These are phyloP conservation scores for Lacerta bilineata DNA, from an alignment of 2,797 vertebrate genomes.

Conservation along the genomic window DNA sequence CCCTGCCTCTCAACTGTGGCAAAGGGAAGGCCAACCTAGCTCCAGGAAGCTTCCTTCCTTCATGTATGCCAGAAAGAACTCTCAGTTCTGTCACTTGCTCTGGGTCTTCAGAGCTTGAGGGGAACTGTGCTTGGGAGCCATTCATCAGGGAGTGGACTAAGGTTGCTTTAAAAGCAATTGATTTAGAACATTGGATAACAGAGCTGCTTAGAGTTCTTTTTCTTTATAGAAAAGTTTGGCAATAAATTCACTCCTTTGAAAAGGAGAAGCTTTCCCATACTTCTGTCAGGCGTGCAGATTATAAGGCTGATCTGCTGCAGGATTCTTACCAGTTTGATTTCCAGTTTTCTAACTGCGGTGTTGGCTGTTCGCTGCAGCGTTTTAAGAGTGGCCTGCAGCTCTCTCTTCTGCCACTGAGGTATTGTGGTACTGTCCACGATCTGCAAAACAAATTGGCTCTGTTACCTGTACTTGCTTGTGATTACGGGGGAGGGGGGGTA, in stretches of 20 bases:
- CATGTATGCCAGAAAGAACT: too few relatives aligned
- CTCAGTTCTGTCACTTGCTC: too few relatives aligned
- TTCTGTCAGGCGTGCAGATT: neutral
- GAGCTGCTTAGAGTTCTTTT: neutral
- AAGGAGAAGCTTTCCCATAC: neutral
- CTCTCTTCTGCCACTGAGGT: conserved; percentile 90
- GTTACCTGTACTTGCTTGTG: neutral
- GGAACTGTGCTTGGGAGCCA: too few relatives aligned
- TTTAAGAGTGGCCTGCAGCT: conserved; percentile 85
- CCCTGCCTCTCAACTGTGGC: too few relatives aligned
- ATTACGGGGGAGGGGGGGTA: neutral
- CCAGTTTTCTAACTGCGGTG: conserved; percentile 85
- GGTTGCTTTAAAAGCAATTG: neutral
- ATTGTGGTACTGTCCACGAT: conserved; percentile 82
- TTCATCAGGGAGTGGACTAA: neutral
- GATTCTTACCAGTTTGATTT: conserved; percentile 83
- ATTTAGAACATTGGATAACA: neutral
- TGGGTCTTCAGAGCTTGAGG: too few relatives aligned
- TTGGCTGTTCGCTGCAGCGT: conserved; percentile 86
- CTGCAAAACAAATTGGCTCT: conserved; percentile 73
- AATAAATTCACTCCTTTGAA: neutral
- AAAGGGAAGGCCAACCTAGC: too few relatives aligned
- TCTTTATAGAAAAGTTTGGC: neutral
- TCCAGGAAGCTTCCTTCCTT: too few relatives aligned
- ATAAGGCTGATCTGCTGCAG: neutral